Percentiles rank a stretch among this genome's conserved stretches.
phyloP scores from a whole-genome alignment of 2,888 invertebrate species.

The Torymus texanus region DNA sequence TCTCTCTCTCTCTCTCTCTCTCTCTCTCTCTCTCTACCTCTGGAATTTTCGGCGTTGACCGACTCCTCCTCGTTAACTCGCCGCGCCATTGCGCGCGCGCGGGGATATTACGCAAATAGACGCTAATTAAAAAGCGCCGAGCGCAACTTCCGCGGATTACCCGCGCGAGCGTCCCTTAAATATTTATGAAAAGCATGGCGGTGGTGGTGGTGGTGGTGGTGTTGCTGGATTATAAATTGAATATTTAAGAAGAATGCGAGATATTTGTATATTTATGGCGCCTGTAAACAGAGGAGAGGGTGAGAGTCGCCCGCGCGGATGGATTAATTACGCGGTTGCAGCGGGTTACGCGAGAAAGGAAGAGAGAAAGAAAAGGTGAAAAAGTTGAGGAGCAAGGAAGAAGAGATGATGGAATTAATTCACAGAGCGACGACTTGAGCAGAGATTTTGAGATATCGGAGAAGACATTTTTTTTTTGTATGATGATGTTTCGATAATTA shows the following conservation, averaged over 20 bases:
- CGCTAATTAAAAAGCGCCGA: slow-evolving; percentile 64
- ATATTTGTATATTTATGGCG: slow-evolving; percentile 51
- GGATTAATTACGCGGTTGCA: slow-evolving; percentile 43
- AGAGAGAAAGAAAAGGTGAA: slow-evolving; percentile 13
- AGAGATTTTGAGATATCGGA: background rate
- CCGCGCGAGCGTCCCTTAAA: slow-evolving; percentile 26
- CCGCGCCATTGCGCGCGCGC: background rate
- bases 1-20: background rate
- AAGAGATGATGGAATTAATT: slow-evolving; percentile 42
- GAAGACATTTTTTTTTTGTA: no score
- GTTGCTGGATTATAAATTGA: slow-evolving; percentile 53
- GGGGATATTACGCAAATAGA: slow-evolving; percentile 59
- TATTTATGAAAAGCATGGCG: slow-evolving; percentile 48
- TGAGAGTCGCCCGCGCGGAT: background rate
- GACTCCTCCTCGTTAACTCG: no score
- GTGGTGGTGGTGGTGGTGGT: background rate
- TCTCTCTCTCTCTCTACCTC: slow-evolving; percentile 3
- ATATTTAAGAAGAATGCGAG: slow-evolving; percentile 54
- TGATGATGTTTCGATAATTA: no score
- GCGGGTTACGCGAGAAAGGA: no score
- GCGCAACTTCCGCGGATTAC: slow-evolving; percentile 24
- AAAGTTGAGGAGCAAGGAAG: slow-evolving; percentile 25
- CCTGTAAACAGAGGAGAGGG: slow-evolving; percentile 33
- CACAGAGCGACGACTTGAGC: slow-evolving; percentile 31
- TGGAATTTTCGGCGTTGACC: background rate